These are phyloP conservation scores for Cochlearius cochlearius DNA, from an alignment of 2,113 vertebrate species.

Conservation along the genomic window DNA sequence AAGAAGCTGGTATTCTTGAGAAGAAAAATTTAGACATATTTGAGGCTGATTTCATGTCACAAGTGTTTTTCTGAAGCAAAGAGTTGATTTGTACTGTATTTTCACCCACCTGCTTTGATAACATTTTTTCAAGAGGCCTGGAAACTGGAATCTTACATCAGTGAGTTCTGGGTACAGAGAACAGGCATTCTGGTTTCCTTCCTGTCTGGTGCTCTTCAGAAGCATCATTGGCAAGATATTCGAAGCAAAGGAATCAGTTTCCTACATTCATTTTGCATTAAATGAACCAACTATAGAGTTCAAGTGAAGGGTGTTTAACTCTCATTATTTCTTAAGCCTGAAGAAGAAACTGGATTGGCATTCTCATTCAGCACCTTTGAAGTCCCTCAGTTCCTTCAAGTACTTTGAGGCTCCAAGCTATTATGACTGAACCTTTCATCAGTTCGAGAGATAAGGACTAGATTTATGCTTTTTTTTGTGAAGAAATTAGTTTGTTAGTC, in stretches of 20 bases:
- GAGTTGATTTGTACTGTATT: background rate
- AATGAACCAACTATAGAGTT: background rate
- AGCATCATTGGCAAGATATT: background rate
- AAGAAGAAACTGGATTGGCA: background rate
- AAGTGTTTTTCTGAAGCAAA: background rate
- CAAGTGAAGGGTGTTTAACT: background rate
- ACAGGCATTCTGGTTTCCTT: background rate
- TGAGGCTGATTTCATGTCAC: background rate
- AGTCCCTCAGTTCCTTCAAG: background rate
- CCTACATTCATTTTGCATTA: background rate
- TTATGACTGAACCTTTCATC: background rate
- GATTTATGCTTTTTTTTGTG: background rate
- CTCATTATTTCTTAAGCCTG: background rate
- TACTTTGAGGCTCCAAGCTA: background rate
- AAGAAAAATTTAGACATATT: background rate
- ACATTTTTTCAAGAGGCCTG: background rate
- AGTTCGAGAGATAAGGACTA: background rate
- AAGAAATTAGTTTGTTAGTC: background rate
- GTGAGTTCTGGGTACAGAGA: background rate
- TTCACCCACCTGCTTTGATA: background rate
- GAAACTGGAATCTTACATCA: background rate
- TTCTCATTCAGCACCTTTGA: background rate
- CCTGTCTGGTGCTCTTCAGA: background rate
- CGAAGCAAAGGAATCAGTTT: background rate
- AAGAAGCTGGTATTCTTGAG: background rate